These are phyloP conservation scores for Rhagonycha fulva DNA, from an alignment of 2,888 invertebrate species.

Conservation along the genomic window DNA sequence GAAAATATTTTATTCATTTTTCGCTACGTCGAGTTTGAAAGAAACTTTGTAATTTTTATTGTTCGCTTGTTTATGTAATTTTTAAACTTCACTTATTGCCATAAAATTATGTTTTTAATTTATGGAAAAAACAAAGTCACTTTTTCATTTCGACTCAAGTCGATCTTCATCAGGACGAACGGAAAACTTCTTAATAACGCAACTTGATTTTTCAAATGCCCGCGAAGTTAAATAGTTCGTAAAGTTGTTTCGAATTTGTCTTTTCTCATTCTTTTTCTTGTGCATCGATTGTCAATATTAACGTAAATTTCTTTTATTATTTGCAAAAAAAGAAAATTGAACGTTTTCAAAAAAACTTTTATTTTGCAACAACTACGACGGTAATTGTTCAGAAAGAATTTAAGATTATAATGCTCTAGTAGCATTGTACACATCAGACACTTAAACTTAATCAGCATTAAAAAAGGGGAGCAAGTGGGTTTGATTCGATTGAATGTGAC, in stretches of 20 bases:
- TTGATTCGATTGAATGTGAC: conserved; percentile 34
- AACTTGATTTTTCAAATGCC: neutral
- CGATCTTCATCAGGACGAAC: neutral
- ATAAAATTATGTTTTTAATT: conserved; percentile 5
- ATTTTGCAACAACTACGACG: neutral
- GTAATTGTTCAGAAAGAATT: conserved; percentile 17
- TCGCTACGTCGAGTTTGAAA: conserved; percentile 18
- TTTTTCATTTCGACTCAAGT: neutral
- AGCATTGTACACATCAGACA: conserved; percentile 33
- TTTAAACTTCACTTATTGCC: conserved; percentile 12
- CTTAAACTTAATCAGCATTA: conserved; percentile 35
- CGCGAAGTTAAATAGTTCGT: neutral
- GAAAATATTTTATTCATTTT: conserved; percentile 51
- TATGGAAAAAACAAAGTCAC: neutral
- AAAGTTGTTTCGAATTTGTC: neutral
- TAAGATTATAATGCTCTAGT: conserved; percentile 28
- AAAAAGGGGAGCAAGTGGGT: conserved; percentile 33
- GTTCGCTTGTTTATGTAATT: conserved; percentile 22
- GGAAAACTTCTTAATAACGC: neutral
- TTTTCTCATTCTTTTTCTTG: neutral
- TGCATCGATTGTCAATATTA: neutral
- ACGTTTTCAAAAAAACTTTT: neutral
- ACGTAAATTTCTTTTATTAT: neutral
- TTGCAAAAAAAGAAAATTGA: neutral
- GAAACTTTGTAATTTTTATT: conserved; percentile 22